A percentile compares a stretch with the other conserved stretches of the same genome.
Evolutionary conservation across 2,888 invertebrate species (phyloP).

Genomic region (Heliconius cydno): DNA sequence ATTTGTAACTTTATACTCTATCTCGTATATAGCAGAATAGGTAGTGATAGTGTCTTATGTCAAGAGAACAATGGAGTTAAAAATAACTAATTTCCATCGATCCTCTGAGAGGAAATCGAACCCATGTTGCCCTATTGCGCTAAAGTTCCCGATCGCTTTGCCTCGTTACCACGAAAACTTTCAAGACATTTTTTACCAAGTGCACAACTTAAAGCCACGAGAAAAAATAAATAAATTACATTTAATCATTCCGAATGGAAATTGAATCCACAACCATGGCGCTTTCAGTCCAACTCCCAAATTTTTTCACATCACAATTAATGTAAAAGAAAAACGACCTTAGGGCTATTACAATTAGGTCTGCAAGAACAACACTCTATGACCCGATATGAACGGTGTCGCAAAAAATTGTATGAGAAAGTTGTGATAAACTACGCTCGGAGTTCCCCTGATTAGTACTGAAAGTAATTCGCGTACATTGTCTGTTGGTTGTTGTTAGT

Average conservation of each 20-base stretch:
- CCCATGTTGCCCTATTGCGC: too few species aligned
- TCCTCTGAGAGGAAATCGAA: too few species aligned
- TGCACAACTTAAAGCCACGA: too few species aligned
- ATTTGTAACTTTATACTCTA: neutral
- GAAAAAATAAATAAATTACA: too few species aligned
- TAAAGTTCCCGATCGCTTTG: too few species aligned
- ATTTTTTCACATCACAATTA: neutral
- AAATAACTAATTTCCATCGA: too few species aligned
- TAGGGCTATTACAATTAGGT: constrained; percentile 5
- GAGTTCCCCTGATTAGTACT: constrained; percentile 69
- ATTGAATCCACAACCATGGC: too few species aligned
- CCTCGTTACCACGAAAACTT: too few species aligned
- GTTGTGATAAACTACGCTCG: constrained; percentile 68
- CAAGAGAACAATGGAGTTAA: too few species aligned
- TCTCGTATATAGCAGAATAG: neutral
- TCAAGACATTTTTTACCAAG: too few species aligned
- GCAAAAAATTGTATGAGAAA: constrained; percentile 55
- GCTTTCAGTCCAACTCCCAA: too few species aligned
- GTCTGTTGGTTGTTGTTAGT: constrained; percentile 27
- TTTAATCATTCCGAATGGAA: too few species aligned
- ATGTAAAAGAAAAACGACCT: neutral
- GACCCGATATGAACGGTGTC: constrained; percentile 52
- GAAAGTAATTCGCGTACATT: constrained; percentile 55
- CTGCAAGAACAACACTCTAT: constrained; percentile 7
- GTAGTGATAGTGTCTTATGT: neutral